These are phyloP conservation scores for Zoroaster sp. DNA, from an alignment of 53 echinoderm and acorn worm species.

Conservation along the genomic window DNA sequence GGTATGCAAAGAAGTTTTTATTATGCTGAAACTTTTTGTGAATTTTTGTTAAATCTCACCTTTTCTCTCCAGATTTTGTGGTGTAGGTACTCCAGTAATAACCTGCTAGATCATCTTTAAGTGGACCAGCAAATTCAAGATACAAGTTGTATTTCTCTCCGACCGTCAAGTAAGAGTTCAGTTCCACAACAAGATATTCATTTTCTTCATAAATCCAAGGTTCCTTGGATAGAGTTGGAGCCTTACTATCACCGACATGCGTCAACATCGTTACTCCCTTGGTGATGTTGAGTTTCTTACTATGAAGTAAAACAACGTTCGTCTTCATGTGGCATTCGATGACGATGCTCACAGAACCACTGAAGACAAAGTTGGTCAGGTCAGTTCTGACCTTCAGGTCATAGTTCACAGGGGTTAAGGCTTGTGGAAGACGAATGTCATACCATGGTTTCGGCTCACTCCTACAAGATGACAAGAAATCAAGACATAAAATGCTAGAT, in stretches of 20 bases:
- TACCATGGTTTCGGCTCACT: conserved; percentile 60
- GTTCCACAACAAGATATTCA: conserved; percentile 57
- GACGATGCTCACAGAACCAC: conserved; percentile 56
- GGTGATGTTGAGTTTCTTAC: conserved; percentile 62
- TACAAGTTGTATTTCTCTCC: conserved; percentile 54
- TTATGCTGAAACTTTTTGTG: too few relatives aligned
- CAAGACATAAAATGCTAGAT: too few relatives aligned
- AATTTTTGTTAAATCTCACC: conserved; percentile 5
- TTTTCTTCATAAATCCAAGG: conserved; percentile 36
- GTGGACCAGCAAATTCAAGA: conserved; percentile 55
- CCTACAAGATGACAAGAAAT: not conserved
- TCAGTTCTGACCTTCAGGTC: conserved; percentile 76
- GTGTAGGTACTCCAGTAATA: conserved; percentile 61
- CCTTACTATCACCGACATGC: not conserved
- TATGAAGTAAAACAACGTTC: conserved; percentile 72
- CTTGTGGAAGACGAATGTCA: conserved; percentile 74
- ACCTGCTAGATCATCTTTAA: conserved; percentile 46
- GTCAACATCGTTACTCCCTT: conserved; percentile 18
- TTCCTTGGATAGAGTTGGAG: conserved; percentile 15
- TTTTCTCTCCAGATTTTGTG: conserved; percentile 13
- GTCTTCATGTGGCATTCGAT: conserved; percentile 68
- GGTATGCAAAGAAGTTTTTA: too few relatives aligned
- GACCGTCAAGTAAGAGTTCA: conserved; percentile 18
- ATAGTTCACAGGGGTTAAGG: conserved; percentile 76
- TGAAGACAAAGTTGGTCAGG: conserved; percentile 64